phyloP scores from a whole-genome alignment of 2,113 vertebrate species.

The Lophius piscatorius region DNA sequence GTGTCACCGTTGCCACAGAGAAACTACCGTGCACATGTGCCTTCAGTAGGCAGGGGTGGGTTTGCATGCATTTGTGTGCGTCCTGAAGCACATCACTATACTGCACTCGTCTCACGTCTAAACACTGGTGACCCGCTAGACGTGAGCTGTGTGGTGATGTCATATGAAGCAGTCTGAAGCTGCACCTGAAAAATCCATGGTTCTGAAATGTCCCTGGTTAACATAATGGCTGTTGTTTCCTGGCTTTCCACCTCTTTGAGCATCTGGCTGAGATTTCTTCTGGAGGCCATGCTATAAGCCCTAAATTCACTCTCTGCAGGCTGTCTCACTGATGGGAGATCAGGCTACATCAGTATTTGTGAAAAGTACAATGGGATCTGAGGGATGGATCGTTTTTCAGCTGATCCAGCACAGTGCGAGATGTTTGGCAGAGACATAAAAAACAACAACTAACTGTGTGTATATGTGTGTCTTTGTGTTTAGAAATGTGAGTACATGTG shows the following conservation, averaged over 20 bases:
- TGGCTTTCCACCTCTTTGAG: slow-evolving; percentile 57
- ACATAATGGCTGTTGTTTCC: slow-evolving; percentile 59
- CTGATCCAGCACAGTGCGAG: slow-evolving; percentile 77
- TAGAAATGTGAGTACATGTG: neutral
- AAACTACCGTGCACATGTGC: slow-evolving; percentile 1
- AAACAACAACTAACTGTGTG: slow-evolving; percentile 45
- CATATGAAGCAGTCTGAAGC: slow-evolving; percentile 35
- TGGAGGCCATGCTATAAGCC: slow-evolving; percentile 62
- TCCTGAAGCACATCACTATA: slow-evolving; percentile 33
- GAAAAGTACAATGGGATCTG: slow-evolving; percentile 75
- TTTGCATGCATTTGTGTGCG: slow-evolving; percentile 2
- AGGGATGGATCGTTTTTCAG: slow-evolving; percentile 79
- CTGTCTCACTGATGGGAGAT: slow-evolving; percentile 73
- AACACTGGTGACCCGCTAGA: slow-evolving; percentile 48
- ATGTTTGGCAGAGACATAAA: slow-evolving; percentile 57
- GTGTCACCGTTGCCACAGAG: slow-evolving; percentile 37
- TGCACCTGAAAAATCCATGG: neutral
- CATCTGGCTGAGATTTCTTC: slow-evolving; percentile 68
- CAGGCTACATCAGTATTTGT: slow-evolving; percentile 77
- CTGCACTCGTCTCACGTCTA: slow-evolving; percentile 35
- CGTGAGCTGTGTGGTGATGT: slow-evolving; percentile 48
- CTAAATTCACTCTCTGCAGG: slow-evolving; percentile 64
- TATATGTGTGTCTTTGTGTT: slow-evolving; percentile 5
- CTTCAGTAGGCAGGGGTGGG: slow-evolving; percentile 7
- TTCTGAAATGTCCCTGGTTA: slow-evolving; percentile 24